A percentile compares a stretch with the other conserved stretches of the same genome.
Evolutionary conservation across 2,888 invertebrate species (phyloP).

Genomic region (Cephus spinipes): DNA sequence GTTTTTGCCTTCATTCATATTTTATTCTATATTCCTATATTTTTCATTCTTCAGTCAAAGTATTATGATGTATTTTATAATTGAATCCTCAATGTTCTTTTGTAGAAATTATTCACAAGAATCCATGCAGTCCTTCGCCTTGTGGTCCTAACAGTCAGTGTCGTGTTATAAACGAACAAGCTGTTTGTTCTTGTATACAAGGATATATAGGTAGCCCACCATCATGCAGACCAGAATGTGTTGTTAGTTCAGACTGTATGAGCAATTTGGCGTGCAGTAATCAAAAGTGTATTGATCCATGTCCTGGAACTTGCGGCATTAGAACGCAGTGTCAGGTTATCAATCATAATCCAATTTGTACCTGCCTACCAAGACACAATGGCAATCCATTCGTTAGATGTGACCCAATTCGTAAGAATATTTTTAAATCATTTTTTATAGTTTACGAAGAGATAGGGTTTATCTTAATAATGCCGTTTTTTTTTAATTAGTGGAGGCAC

Average conservation of each 20-base stretch:
- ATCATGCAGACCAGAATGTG: conserved; percentile 64
- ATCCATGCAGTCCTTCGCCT: conserved; percentile 66
- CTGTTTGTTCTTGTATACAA: conserved; percentile 67
- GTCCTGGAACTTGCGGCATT: conserved; percentile 67
- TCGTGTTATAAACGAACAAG: conserved; percentile 67
- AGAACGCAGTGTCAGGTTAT: conserved; percentile 67
- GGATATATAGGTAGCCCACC: conserved; percentile 65
- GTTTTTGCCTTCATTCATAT: conserved; percentile 35
- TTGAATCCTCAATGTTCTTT: neutral
- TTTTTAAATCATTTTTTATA: neutral
- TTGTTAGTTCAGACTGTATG: conserved; percentile 65
- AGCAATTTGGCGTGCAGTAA: conserved; percentile 64
- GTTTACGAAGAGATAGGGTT: neutral
- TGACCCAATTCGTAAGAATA: conserved; percentile 36
- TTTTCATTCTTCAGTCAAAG: conserved; percentile 1
- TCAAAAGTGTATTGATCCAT: conserved; percentile 67
- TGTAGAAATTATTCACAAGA: conserved; percentile 17
- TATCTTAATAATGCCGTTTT: neutral
- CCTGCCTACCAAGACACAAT: conserved; percentile 63
- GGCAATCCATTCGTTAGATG: conserved; percentile 66
- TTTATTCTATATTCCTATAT: conserved; percentile 10
- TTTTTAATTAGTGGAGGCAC: conserved; percentile 33
- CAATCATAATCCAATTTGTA: conserved; percentile 69
- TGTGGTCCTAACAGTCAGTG: conserved; percentile 71
- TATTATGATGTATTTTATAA: neutral